Percentiles rank a stretch among this genome's conserved stretches.
Conservation (phyloP, 2,797 vertebrate species). For the Falco novaeseelandiae region DNA sequence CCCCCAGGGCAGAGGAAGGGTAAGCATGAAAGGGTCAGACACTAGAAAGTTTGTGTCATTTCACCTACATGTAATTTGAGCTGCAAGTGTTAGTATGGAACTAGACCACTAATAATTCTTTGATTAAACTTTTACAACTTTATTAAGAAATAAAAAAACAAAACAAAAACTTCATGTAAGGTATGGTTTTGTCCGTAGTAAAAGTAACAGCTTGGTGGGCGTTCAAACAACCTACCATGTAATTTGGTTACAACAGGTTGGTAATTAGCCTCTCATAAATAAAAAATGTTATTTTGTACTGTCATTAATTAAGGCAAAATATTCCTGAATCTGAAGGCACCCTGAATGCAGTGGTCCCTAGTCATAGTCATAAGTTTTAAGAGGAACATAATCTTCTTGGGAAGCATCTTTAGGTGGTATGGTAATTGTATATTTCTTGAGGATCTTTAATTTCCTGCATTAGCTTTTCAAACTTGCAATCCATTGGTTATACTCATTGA, state of each 20-base stretch:
- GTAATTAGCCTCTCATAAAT: background rate
- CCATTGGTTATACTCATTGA: background rate
- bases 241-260: background rate
- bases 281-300: background rate
- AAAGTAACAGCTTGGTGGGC: background rate
- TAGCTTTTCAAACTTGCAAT: background rate
- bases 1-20: background rate
- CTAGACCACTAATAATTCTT: background rate
- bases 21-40: background rate
- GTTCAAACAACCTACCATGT: background rate
- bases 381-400: background rate
- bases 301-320: background rate
- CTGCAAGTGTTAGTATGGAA: background rate
- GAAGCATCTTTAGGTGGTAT: background rate
- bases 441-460: background rate
- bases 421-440: background rate
- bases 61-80: background rate
- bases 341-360: background rate
- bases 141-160: background rate
- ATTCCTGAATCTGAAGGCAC: background rate
- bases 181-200: background rate
- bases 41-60: background rate
- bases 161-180: accelerated
- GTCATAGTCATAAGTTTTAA: background rate
- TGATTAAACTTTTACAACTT: background rate